Base-by-base conservation (phyloP, 2,113 vertebrate species). In the Chitala chitala region DNA sequence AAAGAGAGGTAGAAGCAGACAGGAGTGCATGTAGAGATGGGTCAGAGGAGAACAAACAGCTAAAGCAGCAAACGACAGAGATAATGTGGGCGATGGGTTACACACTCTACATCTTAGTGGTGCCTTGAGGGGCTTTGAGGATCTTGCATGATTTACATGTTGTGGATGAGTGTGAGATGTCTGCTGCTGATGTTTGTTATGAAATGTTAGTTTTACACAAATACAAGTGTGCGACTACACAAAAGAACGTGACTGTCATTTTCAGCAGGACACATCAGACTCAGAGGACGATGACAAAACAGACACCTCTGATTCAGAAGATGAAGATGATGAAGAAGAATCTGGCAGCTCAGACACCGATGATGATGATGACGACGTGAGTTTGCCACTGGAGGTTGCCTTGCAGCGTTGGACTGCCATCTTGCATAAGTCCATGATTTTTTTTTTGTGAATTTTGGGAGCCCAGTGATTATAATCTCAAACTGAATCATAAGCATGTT, bases 201-300 rank as follows among this genome's bases (percentile, higher is more conserved):
- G n/a, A n/a, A n/a, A n/a, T n/a, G n/a, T n/a, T n/a, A n/a, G n/a
- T n/a, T n/a, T n/a, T n/a, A n/a, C n/a, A n/a, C n/a, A n/a, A n/a
- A n/a, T n/a, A n/a, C n/a, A n/a, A 33, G 46, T 15, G 61, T 74
- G 46, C 29, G 36, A 9, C 6, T 44, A 6, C 22, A 24, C n/a
- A 50, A 69, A 24, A 33, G 36, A 53, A 69, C 15, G 64, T 75
- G 64, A 56, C 64, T 20, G 36, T 22, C 31, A 6, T 68, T 48
- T 66, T 3, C 64, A 68, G 69, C 69, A 76, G 75, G 75, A 76
- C 36, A 76, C 75, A 3, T 76, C 75, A 15, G 75, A 76, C 13
- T 76, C 75, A 7, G 75, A 76, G 22, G 74, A 75, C 2, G 75
- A 76, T n/a, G 75, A 76, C 24, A 76, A 76, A 36, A 63, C 75